These are phyloP conservation scores for Ispidina picta DNA, from an alignment of 2,797 vertebrate genomes.

Conservation along the genomic window DNA sequence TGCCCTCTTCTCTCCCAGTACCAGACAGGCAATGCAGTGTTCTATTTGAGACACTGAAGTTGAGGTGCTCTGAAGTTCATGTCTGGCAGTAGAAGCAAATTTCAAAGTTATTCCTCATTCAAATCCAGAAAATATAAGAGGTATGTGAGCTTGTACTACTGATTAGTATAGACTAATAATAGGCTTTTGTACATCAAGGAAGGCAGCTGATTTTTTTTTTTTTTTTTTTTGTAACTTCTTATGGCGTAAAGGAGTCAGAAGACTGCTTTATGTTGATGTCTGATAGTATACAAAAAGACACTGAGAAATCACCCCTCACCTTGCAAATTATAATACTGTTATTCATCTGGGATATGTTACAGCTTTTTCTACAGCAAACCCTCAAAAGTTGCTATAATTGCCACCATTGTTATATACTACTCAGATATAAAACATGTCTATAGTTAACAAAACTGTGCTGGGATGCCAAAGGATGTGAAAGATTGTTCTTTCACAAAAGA, in stretches of 20 bases:
- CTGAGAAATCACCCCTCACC: not conserved
- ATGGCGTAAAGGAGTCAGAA: not conserved
- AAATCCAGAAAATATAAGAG: not conserved
- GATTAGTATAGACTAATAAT: not conserved
- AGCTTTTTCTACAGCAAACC: not conserved
- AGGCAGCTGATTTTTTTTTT: not conserved
- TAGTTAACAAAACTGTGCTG: not conserved
- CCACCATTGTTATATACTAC: not conserved
- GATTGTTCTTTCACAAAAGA: not conserved
- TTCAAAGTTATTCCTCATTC: not conserved
- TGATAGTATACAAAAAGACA: not conserved
- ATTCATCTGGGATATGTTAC: not conserved
- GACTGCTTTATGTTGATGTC: not conserved
- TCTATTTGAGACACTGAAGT: not conserved
- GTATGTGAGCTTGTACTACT: not conserved
- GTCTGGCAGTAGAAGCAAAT: not conserved
- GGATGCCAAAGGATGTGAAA: not conserved
- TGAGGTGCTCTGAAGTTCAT: not conserved
- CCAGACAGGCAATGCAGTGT: not conserved
- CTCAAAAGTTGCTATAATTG: not conserved
- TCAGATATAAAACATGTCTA: not conserved
- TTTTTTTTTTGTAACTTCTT: not conserved
- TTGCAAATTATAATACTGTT: not conserved
- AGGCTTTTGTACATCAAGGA: not conserved
- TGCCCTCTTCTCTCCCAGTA: not conserved